Evolutionary conservation across 2,888 invertebrate species (phyloP).

Genomic region (Orgyia antiqua): DNA sequence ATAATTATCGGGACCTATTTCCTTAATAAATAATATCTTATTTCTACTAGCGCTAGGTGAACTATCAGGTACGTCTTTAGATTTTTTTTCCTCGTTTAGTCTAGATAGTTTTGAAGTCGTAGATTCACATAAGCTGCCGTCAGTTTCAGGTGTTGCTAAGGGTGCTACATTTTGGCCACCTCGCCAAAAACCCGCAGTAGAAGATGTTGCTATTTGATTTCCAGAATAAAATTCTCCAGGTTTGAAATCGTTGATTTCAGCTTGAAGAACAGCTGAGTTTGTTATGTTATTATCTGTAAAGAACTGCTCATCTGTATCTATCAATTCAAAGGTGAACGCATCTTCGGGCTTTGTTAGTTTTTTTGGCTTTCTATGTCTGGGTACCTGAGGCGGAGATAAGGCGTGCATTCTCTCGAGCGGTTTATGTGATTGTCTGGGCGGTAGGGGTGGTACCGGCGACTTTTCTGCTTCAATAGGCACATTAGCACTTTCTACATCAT

Average conservation of each 20-base stretch:
- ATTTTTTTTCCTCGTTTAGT: conserved; percentile 60
- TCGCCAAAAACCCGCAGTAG: conserved; percentile 60
- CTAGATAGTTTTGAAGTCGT: conserved; percentile 73
- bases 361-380: conserved; percentile 83
- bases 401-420: conserved; percentile 87
- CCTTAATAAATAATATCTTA: conserved; percentile 79
- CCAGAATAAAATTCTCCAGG: conserved; percentile 73
- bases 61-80: conserved; percentile 61
- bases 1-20: conserved; percentile 86
- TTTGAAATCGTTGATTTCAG: conserved; percentile 63
- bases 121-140: conserved; percentile 78
- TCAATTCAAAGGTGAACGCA: conserved; percentile 89
- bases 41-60: conserved; percentile 66
- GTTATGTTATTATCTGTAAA: conserved; percentile 70
- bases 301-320: conserved; percentile 87
- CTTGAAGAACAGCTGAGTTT: conserved; percentile 60
- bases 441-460: conserved; percentile 83
- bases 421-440: conserved; percentile 84
- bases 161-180: conserved; percentile 73
- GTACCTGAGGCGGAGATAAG: conserved; percentile 83
- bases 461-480: conserved; percentile 77
- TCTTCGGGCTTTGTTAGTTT: conserved; percentile 83
- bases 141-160: conserved; percentile 80
- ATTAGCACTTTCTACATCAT: conserved; percentile 69
- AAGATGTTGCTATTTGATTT: conserved; percentile 55